A percentile compares a stretch with the other conserved stretches of the same genome.
Evolutionary conservation across 2,888 invertebrate genomes (phyloP).

Genomic region (Rotaria sp.): DNA sequence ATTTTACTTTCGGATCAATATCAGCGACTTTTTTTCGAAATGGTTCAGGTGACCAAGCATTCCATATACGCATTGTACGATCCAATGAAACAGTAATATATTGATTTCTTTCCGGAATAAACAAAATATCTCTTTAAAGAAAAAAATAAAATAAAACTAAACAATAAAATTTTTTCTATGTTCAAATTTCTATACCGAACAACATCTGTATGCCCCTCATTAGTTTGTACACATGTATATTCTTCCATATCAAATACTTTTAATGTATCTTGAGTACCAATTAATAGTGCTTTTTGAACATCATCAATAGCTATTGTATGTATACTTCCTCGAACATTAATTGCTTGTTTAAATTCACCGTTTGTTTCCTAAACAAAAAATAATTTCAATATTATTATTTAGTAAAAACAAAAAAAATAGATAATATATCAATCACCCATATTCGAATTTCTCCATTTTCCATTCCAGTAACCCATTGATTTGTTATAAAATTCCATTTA

Average conservation of each 20-base stretch:
- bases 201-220: conserved; percentile 52
- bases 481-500: conserved; percentile 48
- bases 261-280: conserved; percentile 32
- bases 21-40: conserved; percentile 41
- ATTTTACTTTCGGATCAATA: neutral
- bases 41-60: conserved; percentile 48
- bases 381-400: neutral
- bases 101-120: conserved; percentile 53
- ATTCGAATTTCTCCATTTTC: conserved; percentile 54
- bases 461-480: conserved; percentile 54
- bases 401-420: neutral
- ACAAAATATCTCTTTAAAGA: conserved; percentile 46
- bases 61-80: conserved; percentile 53
- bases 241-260: conserved; percentile 52
- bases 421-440: conserved; percentile 47
- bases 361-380: conserved; percentile 31
- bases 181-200: conserved; percentile 43
- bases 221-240: conserved; percentile 52
- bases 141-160: neutral
- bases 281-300: conserved; percentile 31
- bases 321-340: conserved; percentile 31
- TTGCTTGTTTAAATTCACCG: conserved; percentile 44
- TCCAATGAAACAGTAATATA: conserved; percentile 54
- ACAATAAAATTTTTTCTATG: too few relatives aligned
- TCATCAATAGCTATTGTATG: conserved; percentile 36